Evolutionary conservation across 2,888 invertebrate genomes (phyloP), one percentile per base, ranked within the genome.

Genomic region (Amitus sp.): DNA sequence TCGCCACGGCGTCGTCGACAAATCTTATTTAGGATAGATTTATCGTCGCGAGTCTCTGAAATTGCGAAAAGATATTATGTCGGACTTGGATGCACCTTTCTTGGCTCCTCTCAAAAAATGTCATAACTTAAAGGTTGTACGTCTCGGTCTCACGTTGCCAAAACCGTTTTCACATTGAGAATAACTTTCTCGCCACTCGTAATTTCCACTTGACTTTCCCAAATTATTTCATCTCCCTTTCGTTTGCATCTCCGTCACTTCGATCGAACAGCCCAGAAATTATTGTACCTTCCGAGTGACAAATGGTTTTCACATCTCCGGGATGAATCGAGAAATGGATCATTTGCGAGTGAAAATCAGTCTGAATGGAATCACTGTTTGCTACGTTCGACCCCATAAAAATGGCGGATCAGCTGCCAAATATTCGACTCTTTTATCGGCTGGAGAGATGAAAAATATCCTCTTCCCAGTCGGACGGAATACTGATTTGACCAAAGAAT

Each of bases 1-100:
- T 66, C 61, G 59, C 63, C 50, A 47, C 57, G 54, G 59, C 68
- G 71, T 73, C 73, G 73, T 60, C 72, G 73, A 74, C 76, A 75
- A 76, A 75, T 76, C 75, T 76, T 75, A 74, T 74, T 75, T 76
- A 73, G 74, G 73, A 69, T 68, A 73, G 73, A 76, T 76, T 76
- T 76, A 76, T 76, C 67, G 72, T 50, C 67, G 65, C 47, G 51
- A 65, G 55, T 56, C 61, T 62, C 67, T 62, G 70, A 71, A 71
- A 73, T 74, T 73, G 71, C 65, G 72, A 64, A 69, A 58, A 69
- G 73, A 72, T 69, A 74, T 75, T 72, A 71, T 71, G 66, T 68
- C 54, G 72, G 72, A 73, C 71, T 71, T 71, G 75, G 72, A 74
- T 73, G 74, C 73, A 68, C 75, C 72, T 67, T 72, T 77, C 74